Base-by-base conservation (phyloP, 2,113 vertebrate genomes). In the Ramphastos sulfuratus region DNA sequence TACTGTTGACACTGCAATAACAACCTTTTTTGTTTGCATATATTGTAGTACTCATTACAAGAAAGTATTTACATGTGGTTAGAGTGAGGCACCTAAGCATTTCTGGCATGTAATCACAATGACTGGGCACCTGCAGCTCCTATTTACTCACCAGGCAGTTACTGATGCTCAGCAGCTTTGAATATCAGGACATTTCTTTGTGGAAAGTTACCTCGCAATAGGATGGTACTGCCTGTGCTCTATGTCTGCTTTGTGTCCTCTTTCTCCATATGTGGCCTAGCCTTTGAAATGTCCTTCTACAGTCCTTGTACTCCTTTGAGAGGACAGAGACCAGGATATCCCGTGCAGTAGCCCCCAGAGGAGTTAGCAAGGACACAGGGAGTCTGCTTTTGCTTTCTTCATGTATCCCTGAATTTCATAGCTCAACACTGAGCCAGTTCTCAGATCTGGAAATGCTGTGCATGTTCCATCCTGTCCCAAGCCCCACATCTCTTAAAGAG, bases 251-350 rank as follows among this genome's bases (percentile, higher is more conserved):
- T 30, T 70, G 42, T 55, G 10, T 12, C 16, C 13, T 48, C 18
- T 59, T 84, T 44, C 8, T 39, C 50, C 10, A 1, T 2, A 4
- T 60, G 24, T 27, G 21, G 4, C 31, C 69, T 55, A 46, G n/a
- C 24, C 20, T 55, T 23, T 42, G 65, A 50, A 55, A 55, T 16
- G 1, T 39, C 60, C 15, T 82, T 69, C 46, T 80, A 2, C 14
- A 13, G 24, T 8, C 39, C 28, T 10, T 0, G 0, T 19, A 7
- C 15, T 70, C 37, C 69, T 78, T n/a, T 16, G 12, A 55, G 48
- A 86, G 33, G 25, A 11, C 46, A 81, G 72, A 64, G 18, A 73
- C 12, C 10, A 8, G 20, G 42, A 9, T 50, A 28, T 39, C 48
- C 58, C 54, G 31, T 1, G 2, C 12, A 77, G 66, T 60, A 86